Percentiles rank a stretch among this genome's conserved stretches.
Evolutionary conservation across 2,797 vertebrate genomes (phyloP).

Genomic region (Helarctos malayanus): DNA sequence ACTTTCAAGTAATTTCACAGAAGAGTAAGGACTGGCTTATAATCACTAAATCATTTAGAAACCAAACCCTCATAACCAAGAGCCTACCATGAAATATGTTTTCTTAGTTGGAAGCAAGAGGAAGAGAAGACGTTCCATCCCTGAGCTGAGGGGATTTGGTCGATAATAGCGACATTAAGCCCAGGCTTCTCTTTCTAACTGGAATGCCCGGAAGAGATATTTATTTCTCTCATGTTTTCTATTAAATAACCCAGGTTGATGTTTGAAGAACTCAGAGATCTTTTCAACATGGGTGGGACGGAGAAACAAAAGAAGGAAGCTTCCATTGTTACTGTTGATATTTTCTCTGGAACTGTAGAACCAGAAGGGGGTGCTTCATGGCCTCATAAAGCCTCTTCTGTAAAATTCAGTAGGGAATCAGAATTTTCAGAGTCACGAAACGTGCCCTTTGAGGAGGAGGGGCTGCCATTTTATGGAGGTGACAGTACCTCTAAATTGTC

Average conservation of each 20-base stretch:
- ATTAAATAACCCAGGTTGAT: background rate
- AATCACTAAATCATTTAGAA: background rate
- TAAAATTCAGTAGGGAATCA: background rate
- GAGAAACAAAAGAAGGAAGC: constrained; percentile 1
- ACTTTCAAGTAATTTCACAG: background rate
- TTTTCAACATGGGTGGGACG: background rate
- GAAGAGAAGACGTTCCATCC: background rate
- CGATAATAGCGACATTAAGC: background rate
- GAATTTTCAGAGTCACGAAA: background rate
- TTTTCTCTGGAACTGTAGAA: background rate
- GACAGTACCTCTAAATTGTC: background rate
- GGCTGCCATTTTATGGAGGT: background rate
- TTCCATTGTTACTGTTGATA: background rate
- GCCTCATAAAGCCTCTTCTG: background rate
- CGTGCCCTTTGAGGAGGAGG: background rate
- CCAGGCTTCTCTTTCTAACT: background rate
- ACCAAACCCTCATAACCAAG: background rate
- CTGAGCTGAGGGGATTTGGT: background rate
- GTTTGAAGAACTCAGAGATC: background rate
- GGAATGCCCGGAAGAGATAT: background rate
- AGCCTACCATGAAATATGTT: background rate
- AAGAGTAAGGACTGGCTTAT: background rate
- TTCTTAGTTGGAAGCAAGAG: background rate
- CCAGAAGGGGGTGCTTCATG: background rate
- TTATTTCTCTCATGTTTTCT: background rate